Evolutionary conservation across 2,888 invertebrate genomes (phyloP).

Genomic region (Bembecia ichneumoniformis): DNA sequence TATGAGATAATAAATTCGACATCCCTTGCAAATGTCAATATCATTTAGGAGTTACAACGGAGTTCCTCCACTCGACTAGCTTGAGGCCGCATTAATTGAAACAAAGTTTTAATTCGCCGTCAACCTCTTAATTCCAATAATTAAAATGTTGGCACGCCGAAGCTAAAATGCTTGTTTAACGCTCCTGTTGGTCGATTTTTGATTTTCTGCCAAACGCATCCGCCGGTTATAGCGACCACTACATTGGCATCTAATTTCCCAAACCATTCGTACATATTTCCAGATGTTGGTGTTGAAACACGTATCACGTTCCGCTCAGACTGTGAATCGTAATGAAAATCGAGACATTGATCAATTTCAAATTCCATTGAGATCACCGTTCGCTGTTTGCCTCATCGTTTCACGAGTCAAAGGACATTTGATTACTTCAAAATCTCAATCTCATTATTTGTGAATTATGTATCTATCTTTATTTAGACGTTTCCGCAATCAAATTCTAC

Average conservation of each 20-base stretch:
- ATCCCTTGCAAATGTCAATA: too few species aligned
- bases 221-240: not conserved
- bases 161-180: not conserved
- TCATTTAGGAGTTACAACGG: too few species aligned
- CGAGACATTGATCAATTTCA: not conserved
- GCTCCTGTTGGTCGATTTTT: not conserved
- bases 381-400: not conserved
- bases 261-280: not conserved
- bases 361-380: not conserved
- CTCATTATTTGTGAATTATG: too few species aligned
- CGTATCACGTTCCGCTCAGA: not conserved
- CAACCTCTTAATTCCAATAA: not conserved
- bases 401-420: too few species aligned
- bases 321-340: not conserved
- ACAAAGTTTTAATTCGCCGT: not conserved
- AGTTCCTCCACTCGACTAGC: too few species aligned
- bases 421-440: too few species aligned
- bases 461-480: too few species aligned
- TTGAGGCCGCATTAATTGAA: not conserved
- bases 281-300: not conserved
- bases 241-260: not conserved
- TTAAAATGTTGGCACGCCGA: not conserved
- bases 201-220: conserved; percentile 1
- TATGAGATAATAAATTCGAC: too few species aligned
- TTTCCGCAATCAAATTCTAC: too few species aligned